Conservation (phyloP, 2,797 vertebrate species). For the Sebastiscus tertius region DNA sequence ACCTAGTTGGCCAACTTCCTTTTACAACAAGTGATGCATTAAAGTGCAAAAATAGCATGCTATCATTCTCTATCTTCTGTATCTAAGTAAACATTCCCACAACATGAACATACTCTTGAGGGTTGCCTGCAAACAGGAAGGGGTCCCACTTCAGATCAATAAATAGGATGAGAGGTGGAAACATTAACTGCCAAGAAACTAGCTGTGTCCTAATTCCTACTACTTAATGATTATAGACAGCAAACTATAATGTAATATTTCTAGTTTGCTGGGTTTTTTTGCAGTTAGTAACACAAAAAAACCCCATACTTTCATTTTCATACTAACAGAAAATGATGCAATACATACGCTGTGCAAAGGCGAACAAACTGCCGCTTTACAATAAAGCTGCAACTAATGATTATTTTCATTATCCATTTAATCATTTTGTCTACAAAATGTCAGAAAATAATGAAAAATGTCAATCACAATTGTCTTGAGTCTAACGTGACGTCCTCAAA, state of each 20-base stretch:
- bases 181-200: neutral
- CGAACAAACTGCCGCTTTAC: neutral
- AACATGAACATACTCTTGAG: neutral
- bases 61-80: neutral
- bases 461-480: neutral
- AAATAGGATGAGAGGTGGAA: neutral
- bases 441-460: neutral
- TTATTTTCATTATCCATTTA: neutral
- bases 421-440: neutral
- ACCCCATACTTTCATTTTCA: neutral
- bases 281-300: neutral
- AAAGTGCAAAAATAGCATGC: neutral
- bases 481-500: neutral
- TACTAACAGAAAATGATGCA: neutral
- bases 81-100: neutral
- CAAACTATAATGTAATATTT: neutral
- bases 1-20: conserved; percentile 50
- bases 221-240: neutral
- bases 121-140: neutral
- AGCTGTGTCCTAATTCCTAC: neutral
- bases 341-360: neutral
- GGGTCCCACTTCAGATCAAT: neutral
- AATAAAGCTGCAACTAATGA: neutral
- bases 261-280: neutral
- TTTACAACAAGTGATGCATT: conserved; percentile 10